Evolutionary conservation across 2,113 vertebrate species (phyloP).

Genomic region (Hippocampus zosterae): DNA sequence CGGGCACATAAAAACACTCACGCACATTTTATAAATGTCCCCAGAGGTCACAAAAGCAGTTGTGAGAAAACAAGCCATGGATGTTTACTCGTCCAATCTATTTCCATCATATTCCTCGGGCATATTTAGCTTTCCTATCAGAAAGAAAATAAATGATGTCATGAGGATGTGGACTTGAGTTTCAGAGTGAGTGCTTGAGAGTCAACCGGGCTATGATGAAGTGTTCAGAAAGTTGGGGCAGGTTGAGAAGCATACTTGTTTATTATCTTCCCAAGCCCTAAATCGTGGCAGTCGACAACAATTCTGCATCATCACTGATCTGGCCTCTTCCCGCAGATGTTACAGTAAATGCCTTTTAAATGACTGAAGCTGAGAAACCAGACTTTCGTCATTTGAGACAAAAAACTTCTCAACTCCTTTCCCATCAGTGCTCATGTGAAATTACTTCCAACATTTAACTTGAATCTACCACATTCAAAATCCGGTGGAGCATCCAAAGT

Average conservation of each 20-base stretch:
- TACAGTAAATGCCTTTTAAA: background rate
- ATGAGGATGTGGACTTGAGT: conserved; percentile 24
- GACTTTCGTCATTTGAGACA: background rate
- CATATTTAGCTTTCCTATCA: conserved; percentile 36
- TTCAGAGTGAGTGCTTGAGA: conserved; percentile 34
- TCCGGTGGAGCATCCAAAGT: too few relatives aligned
- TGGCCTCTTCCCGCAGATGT: background rate
- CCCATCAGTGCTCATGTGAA: background rate
- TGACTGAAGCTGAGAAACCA: background rate
- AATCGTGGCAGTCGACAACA: background rate
- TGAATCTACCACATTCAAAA: too few relatives aligned
- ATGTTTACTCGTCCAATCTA: conserved; percentile 68
- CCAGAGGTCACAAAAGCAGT: conserved; percentile 50
- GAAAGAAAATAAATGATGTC: conserved; percentile 55
- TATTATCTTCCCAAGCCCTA: background rate
- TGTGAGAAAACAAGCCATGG: conserved; percentile 49
- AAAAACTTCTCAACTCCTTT: background rate
- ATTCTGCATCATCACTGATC: background rate
- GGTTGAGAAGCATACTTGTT: conserved; percentile 6
- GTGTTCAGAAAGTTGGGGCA: conserved; percentile 13
- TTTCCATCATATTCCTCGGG: conserved; percentile 57
- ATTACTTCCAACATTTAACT: background rate
- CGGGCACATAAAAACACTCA: conserved; percentile 10
- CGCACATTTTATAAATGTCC: conserved; percentile 46
- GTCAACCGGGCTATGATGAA: background rate